phyloP scores from a whole-genome alignment of 2,113 vertebrate species.

The Sceloporus undulatus region DNA sequence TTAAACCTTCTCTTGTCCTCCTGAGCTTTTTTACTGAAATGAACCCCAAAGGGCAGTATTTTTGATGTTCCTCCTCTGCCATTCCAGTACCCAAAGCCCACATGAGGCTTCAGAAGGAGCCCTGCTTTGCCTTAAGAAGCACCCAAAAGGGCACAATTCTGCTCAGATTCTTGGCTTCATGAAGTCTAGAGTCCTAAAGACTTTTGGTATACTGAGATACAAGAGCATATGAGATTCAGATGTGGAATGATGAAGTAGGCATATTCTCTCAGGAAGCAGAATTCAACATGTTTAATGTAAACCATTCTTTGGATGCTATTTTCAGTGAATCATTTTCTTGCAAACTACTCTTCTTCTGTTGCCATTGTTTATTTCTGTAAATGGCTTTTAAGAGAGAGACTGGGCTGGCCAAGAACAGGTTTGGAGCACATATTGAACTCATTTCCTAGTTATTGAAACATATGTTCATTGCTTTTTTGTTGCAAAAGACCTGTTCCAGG shows the following conservation, averaged over 20 bases:
- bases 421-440: conserved; percentile 56
- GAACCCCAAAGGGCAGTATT: neutral
- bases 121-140: neutral
- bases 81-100: neutral
- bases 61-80: neutral
- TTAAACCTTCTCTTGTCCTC: no score
- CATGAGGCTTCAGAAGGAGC: neutral
- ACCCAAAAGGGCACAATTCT: neutral
- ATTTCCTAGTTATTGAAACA: conserved; percentile 64
- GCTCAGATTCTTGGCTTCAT: neutral
- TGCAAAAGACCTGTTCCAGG: conserved; percentile 65
- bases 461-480: conserved; percentile 63
- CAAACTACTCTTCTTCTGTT: conserved; percentile 34
- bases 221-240: neutral
- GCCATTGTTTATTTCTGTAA: conserved; percentile 38
- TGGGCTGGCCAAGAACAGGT: neutral
- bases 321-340: conserved; percentile 17
- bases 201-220: neutral
- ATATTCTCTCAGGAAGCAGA: neutral
- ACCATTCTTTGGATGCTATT: conserved; percentile 28
- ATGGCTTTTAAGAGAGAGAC: conserved; percentile 48
- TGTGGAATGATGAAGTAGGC: neutral
- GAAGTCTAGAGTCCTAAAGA: neutral
- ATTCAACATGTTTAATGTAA: neutral
- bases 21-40: neutral